A percentile compares a stretch with the other conserved stretches of the same genome.
phyloP scores from a whole-genome alignment of 2,888 invertebrate genomes.

The Eugnorisma glareosa region DNA sequence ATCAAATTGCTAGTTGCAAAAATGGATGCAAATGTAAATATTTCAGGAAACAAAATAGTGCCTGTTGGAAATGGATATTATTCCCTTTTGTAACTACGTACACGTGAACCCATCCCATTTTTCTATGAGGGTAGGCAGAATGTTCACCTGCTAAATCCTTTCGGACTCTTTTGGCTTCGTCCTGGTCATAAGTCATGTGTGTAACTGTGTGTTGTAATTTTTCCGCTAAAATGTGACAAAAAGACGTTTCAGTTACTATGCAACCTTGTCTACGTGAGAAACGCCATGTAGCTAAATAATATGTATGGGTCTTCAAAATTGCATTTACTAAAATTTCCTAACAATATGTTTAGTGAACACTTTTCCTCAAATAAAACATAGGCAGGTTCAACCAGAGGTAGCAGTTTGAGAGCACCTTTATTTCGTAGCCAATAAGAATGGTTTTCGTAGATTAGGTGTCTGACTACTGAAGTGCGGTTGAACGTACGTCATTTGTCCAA shows the following conservation, averaged over 20 bases:
- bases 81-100: neutral
- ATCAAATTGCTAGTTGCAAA: neutral
- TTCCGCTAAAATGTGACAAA: neutral
- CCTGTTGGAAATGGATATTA: neutral
- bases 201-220: too few relatives aligned
- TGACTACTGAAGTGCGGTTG: neutral
- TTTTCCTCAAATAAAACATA: conserved; percentile 2
- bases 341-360: neutral
- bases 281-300: conserved; percentile 1
- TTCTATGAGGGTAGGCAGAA: neutral
- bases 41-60: neutral
- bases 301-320: neutral
- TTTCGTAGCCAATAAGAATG: neutral
- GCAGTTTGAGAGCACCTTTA: neutral
- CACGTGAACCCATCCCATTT: neutral
- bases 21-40: neutral
- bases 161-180: neutral
- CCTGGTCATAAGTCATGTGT: neutral
- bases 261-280: neutral
- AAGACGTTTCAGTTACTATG: neutral
- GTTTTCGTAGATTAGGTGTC: neutral
- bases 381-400: neutral
- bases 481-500: conserved; percentile 1
- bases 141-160: neutral
- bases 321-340: neutral